Base-by-base conservation (phyloP, 2,797 vertebrate species). In the Labroides dimidiatus region DNA sequence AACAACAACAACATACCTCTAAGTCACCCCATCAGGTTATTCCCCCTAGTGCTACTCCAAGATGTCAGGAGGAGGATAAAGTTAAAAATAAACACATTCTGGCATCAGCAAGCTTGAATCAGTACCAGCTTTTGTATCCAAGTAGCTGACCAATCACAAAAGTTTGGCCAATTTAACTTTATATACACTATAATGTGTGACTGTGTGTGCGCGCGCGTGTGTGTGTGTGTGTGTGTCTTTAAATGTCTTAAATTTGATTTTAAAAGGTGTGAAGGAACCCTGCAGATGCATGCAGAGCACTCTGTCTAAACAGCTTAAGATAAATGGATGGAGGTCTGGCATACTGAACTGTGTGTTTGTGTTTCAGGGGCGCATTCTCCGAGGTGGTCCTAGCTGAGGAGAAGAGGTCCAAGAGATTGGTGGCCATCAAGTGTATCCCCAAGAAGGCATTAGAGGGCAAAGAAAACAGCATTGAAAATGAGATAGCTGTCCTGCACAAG, bases 401-500 rank as follows among this genome's bases (percentile, higher is more conserved):
- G 89, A 98, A 95, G 89, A 94, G 89, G 54, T 98, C 96, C 0
- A 95, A 84, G 90, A 96, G 93, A 85, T 82, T 99, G 69, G 97
- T 99, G 87, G 98, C 98, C 43, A 95, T 99, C 90, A 99, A 99
- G 84, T 99, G 98, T 81, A 99, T 99, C 14, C 93, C 96, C 51
- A 99, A 98, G 93, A 97, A 98, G 88, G 97, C 97, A 0, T 84
- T 99, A 72, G 96, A 98, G 77, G 97, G 97, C 57, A 99, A 99
- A 60, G 97, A 98, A 84, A 97, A 94, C 90, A 97, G 95, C 94
- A 97, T 99, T n/a, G 97, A 99, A 88, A 99, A 99, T 0, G 98
- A 99, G 92, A 99, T 99, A 0, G 96, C 96, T 0, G 98, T 99
- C 60, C 92, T 99, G 74, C 96, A 97, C 92, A 99, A 97, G 98